phyloP scores from a whole-genome alignment of 2,888 invertebrate genomes.

The Proisotoma minuta region DNA sequence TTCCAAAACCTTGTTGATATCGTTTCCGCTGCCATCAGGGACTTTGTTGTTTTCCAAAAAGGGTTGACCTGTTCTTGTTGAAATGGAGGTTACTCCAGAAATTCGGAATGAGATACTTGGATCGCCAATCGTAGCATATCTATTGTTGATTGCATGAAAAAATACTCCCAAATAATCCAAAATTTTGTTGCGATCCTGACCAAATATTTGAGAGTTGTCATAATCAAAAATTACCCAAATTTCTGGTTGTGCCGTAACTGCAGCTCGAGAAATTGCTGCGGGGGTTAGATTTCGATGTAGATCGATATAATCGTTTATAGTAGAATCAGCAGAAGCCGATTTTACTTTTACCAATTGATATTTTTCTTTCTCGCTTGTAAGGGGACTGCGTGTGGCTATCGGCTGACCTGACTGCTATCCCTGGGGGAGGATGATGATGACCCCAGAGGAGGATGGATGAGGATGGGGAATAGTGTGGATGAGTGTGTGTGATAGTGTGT shows the following conservation, averaged over 20 bases:
- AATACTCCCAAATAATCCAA: slow-evolving; percentile 34
- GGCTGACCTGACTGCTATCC: too few relatives aligned
- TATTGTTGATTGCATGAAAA: slow-evolving; percentile 39
- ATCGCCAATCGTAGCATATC: slow-evolving; percentile 33
- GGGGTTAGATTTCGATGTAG: neutral
- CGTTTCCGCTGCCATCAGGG: slow-evolving; percentile 19
- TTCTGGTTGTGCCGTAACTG: slow-evolving; percentile 10
- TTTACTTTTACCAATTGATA: neutral
- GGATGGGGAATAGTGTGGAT: too few relatives aligned
- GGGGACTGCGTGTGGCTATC: too few relatives aligned
- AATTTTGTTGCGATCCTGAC: slow-evolving; percentile 17
- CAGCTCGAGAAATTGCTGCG: neutral
- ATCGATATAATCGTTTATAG: neutral
- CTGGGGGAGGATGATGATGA: too few relatives aligned
- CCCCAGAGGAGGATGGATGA: too few relatives aligned
- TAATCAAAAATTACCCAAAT: slow-evolving; percentile 37
- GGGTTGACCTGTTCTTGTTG: slow-evolving; percentile 19
- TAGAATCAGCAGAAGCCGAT: neutral
- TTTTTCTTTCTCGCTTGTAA: neutral
- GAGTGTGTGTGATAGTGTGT: too few relatives aligned
- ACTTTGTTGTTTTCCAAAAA: slow-evolving; percentile 32
- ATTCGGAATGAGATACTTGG: slow-evolving; percentile 29
- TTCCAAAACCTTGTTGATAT: slow-evolving; percentile 27
- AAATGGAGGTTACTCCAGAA: slow-evolving; percentile 24
- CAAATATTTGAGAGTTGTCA: slow-evolving; percentile 17